phyloP scores from a whole-genome alignment of 2,888 invertebrate species.

The Aethes cnicana region DNA sequence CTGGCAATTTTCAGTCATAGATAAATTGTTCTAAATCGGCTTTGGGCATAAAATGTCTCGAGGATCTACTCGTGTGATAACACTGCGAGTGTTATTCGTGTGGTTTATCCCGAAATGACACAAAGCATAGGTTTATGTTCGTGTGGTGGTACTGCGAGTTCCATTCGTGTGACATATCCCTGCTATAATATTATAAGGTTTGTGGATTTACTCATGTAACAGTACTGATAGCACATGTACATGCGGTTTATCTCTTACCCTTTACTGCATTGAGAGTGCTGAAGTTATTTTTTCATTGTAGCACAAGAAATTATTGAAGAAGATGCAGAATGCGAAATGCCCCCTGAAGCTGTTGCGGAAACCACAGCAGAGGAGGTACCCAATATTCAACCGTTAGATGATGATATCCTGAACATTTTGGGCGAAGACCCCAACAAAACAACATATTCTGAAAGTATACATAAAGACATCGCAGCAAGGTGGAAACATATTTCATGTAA shows the following conservation, averaged over 20 bases:
- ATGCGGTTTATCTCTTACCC: not conserved
- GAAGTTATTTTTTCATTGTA: no score
- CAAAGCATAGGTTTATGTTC: not conserved
- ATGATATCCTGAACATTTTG: not conserved
- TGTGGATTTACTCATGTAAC: not conserved
- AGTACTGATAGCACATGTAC: not conserved
- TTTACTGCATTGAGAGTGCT: no score
- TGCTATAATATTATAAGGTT: not conserved
- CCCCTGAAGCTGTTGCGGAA: not conserved
- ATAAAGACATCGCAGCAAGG: not conserved
- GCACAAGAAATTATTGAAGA: no score
- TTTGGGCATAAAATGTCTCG: not conserved
- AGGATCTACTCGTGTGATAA: conserved; percentile 3
- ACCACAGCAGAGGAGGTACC: no score
- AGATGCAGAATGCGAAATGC: no score
- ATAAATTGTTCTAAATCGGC: not conserved
- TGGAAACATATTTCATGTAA: not conserved
- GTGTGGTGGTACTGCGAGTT: conserved; percentile 1
- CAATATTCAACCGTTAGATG: not conserved
- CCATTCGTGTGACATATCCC: not conserved
- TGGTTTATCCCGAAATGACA: not conserved
- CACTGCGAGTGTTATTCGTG: not conserved
- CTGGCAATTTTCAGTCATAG: not conserved
- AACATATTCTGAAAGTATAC: not conserved
- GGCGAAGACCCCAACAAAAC: conserved; percentile 2